Evolutionary conservation across 2,113 vertebrate species (phyloP).

Genomic region (Coptodon rendalli): DNA sequence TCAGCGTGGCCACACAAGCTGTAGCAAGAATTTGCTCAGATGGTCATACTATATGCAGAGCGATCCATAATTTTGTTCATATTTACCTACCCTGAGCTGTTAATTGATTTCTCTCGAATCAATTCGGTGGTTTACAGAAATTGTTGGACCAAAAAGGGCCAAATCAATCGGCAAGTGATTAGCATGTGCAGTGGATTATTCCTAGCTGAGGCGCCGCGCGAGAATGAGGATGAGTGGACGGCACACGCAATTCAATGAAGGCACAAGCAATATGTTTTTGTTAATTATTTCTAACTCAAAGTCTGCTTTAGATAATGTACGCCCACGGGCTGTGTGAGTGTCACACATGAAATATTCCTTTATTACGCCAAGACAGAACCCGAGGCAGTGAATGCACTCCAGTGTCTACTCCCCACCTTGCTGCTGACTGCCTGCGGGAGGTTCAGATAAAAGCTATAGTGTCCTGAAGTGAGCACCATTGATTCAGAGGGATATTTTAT

Average conservation of each 20-base stretch:
- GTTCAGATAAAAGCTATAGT: conserved; percentile 52
- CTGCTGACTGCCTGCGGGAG: conserved; percentile 47
- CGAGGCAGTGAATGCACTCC: conserved; percentile 34
- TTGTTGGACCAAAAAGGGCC: conserved; percentile 54
- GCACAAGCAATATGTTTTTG: conserved; percentile 46
- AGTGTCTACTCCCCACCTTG: conserved; percentile 40
- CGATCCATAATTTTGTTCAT: conserved; percentile 57
- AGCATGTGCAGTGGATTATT: conserved; percentile 60
- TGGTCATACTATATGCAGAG: conserved; percentile 7
- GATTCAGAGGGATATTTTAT: conserved; percentile 52
- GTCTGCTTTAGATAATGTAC: conserved; percentile 41
- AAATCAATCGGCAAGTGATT: conserved; percentile 63
- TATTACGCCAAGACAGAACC: conserved; percentile 56
- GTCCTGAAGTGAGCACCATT: conserved; percentile 49
- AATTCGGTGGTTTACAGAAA: conserved; percentile 60
- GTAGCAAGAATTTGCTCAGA: conserved; percentile 18
- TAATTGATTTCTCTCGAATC: conserved; percentile 63
- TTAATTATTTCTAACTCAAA: conserved; percentile 58
- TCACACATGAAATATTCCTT: conserved; percentile 60
- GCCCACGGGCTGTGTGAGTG: conserved; percentile 40
- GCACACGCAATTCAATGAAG: neutral
- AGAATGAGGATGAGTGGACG: neutral
- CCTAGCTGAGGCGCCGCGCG: neutral
- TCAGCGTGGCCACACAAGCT: neutral
- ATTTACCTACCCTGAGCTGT: conserved; percentile 55